Conservation (phyloP, 2,888 invertebrate species). For the Cybosia mesomella region DNA sequence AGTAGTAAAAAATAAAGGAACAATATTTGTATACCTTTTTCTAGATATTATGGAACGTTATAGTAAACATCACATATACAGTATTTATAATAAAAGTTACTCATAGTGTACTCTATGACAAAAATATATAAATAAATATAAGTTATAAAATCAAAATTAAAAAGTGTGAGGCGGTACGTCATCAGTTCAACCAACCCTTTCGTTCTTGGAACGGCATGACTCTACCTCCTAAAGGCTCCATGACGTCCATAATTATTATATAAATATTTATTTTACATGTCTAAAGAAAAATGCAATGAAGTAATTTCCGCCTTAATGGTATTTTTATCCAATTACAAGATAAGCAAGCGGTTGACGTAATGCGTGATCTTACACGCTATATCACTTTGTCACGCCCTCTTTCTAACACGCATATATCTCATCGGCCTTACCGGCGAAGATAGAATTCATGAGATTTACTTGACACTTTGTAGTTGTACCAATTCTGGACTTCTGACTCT, state of each 20-base stretch:
- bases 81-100: neutral
- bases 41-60: slow-evolving; percentile 3
- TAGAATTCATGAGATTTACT: neutral
- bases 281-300: neutral
- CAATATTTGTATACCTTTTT: neutral
- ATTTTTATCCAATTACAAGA: neutral
- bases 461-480: neutral
- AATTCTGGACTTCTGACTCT: neutral
- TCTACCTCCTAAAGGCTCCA: neutral
- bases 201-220: neutral
- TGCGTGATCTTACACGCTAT: too few relatives aligned
- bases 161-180: neutral
- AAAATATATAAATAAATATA: neutral
- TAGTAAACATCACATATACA: slow-evolving; percentile 2
- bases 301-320: neutral
- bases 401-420: slow-evolving; percentile 1
- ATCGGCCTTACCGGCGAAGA: neutral
- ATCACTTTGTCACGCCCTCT: neutral
- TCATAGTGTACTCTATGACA: neutral
- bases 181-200: neutral
- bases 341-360: too few relatives aligned
- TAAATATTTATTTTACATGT: neutral
- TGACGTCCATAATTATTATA: neutral
- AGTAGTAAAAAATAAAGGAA: neutral
- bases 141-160: neutral